Conservation (phyloP, 2,113 vertebrate species). For the Aix galericulata region DNA sequence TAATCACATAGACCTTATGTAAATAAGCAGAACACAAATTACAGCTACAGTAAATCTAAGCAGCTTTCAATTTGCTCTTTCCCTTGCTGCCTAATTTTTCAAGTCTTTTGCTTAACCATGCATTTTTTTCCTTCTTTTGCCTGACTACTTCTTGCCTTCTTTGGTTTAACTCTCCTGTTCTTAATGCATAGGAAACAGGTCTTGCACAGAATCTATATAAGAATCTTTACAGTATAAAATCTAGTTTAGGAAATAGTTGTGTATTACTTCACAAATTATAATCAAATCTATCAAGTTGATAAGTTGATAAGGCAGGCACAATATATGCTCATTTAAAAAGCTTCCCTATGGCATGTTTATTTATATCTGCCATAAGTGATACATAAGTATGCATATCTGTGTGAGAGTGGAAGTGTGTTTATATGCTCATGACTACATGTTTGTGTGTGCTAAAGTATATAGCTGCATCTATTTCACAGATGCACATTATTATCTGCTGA, state of each 20-base stretch:
- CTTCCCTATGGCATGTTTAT: neutral
- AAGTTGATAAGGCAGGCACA: neutral
- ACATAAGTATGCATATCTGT: neutral
- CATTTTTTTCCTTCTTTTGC: neutral
- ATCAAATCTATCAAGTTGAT: neutral
- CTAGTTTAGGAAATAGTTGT: neutral
- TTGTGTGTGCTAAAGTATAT: neutral
- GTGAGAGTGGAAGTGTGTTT: neutral
- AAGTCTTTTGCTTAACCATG: neutral
- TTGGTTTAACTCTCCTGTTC: neutral
- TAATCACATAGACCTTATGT: conserved; percentile 69
- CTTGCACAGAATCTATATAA: neutral
- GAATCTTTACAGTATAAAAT: neutral
- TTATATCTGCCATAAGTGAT: neutral
- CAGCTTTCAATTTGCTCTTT: conserved; percentile 53
- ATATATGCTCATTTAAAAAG: neutral
- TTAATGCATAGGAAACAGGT: neutral
- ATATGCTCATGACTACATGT: neutral
- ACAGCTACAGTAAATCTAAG: conserved; percentile 46
- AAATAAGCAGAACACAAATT: conserved; percentile 67
- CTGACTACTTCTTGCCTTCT: neutral
- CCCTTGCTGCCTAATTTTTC: conserved; percentile 30
- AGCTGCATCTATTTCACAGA: conserved; percentile 12
- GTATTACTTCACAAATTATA: neutral
- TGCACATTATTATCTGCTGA: neutral